Evolutionary conservation across 2,797 vertebrate species (phyloP).

Genomic region (Eidolon dupreanum): DNA sequence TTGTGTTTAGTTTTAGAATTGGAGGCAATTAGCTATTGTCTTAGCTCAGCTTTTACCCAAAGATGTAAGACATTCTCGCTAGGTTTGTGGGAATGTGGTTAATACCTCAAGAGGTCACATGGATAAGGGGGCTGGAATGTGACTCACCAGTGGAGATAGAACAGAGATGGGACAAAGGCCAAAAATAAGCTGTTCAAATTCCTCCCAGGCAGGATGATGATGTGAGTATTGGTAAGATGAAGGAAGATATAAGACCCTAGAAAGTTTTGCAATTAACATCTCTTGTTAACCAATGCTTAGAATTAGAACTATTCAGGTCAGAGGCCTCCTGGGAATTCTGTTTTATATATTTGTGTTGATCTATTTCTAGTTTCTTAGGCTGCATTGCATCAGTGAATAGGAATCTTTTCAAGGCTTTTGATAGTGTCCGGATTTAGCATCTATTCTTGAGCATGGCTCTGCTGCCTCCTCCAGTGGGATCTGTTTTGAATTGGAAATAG

Average conservation of each 20-base stretch:
- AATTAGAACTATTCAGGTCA: background rate
- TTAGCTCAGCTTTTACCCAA: background rate
- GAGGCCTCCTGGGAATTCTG: background rate
- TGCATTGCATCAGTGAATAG: background rate
- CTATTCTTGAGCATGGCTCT: too few species aligned
- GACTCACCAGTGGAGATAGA: background rate
- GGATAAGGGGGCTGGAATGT: background rate
- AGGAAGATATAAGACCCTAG: background rate
- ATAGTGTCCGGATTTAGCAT: background rate
- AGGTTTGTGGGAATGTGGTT: background rate
- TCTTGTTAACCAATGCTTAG: background rate
- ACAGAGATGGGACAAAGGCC: background rate
- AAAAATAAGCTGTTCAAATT: background rate
- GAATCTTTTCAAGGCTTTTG: background rate
- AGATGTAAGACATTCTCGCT: background rate
- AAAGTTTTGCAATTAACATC: background rate
- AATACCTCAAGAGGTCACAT: background rate
- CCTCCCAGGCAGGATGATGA: background rate
- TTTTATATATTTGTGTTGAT: background rate
- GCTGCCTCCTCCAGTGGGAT: background rate
- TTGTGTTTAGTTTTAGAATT: background rate
- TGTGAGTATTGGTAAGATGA: background rate
- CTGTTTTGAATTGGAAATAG: background rate
- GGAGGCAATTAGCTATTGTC: background rate
- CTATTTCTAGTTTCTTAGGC: background rate